Evolutionary conservation across 2,113 vertebrate species (phyloP), one percentile per base, ranked within the genome.

Genomic region (Carassius gibelio): DNA sequence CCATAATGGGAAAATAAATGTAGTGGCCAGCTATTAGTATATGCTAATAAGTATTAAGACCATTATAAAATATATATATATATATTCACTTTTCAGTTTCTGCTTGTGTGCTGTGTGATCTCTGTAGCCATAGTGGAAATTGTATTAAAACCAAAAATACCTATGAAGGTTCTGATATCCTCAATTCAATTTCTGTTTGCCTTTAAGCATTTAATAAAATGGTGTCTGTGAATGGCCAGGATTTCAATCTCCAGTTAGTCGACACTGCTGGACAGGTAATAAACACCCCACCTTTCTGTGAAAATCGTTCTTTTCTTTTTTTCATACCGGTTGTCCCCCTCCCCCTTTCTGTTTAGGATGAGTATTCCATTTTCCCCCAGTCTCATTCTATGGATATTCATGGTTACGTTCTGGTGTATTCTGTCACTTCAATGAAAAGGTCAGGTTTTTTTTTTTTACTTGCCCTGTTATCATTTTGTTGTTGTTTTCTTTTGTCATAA

Each of bases 201-300:
- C 78, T 85, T 90, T 36, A 81, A 92, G 96, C 95, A 83, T 96
- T 95, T 94, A 97, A 93, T 91, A 96, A 96, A 94, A 88, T 92
- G 90, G 93, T 96, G 91, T 92, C 89, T 52, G 89, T 96, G 87
- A 95, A 95, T 77, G 93, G 95, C 86, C 96, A 96, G 78, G 94
- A 96, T 89, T 96, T 97, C 94, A 95, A 96, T 88, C 94, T 98
- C 81, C 96, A 97, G 87, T 90, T 97, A 88, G 94, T 97, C 86
- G 96, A 96, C 89, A 96, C 95, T 45, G 96, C 95, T 4, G 94
- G 96, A 85, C 96, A 96, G 95, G 96, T 97, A 90, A 85, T 8
- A 30, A 34, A 64, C 42, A 26, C 5, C 3, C 21, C 5, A 15
- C 19, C 19, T 9, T 36, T 68, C 30, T 68, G 23, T 36, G 8